Evolutionary conservation across 2,113 vertebrate genomes (phyloP), one percentile per base, ranked within the genome.

Genomic region (Caloenas nicobarica): DNA sequence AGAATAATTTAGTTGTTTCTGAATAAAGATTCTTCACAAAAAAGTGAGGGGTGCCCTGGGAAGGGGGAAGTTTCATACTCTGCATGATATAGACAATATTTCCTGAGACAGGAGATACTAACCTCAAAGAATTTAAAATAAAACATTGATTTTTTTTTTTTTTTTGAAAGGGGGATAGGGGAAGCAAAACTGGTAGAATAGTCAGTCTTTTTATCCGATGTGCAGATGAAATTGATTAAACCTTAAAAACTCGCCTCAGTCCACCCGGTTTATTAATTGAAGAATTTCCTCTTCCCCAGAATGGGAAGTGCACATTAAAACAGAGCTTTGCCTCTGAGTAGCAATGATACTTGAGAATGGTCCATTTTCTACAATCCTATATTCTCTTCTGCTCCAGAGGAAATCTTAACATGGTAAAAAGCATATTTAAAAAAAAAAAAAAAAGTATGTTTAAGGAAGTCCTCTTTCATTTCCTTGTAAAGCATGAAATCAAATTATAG

Each of bases 191-290:
- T 96, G 94, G 96, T 95, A 97, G 97, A 98, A 98, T 98, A 98
- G 98, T 98, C 51, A 69, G 94, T 97, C 98, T 98, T 97, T 98
- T 98, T 98, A 98, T 98, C 97, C 97, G 51, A 81, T 93, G 98
- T 96, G 97, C 98, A 98, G 98, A 98, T 98, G 98, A 98, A 98
- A 98, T 96, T 98, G 98, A 98, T 98, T 98, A 98, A 98, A 97
- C 95, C 97, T 97, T 98, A 97, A 97, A 98, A 98, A 95, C 98
- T 98, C 96, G 98, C 98, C 98, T 98, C 98, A 96, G 96, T 97
- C 98, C 98, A 98, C 97, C 98, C 98, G 98, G 98, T 98, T 98
- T 98, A 98, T 98, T 98, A 98, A 98, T 99, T 99, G 99, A 99
- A 98, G 98, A 98, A 98, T 98, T 98, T 98, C 98, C 98, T 98